These are phyloP conservation scores for Stichodactyla helianthus DNA, from an alignment of 64 coral and sea anemone genomes.

Conservation along the genomic window DNA sequence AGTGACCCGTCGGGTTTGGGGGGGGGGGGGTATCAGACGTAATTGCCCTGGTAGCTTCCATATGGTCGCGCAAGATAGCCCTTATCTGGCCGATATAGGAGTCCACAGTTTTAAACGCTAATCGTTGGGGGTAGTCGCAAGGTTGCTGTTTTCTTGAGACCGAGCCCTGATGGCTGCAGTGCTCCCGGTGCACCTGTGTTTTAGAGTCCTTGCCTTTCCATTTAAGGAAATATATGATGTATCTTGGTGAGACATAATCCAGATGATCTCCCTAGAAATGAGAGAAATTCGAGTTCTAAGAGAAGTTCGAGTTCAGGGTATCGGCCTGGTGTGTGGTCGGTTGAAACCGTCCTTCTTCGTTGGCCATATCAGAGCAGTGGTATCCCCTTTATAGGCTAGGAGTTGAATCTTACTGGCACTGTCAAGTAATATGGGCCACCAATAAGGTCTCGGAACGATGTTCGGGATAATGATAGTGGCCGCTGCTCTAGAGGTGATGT, in stretches of 20 bases:
- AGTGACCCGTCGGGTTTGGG: not conserved
- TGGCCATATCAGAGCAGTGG: not conserved
- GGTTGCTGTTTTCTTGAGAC: not conserved
- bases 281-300: not conserved
- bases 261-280: not conserved
- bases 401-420: not conserved
- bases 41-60: not conserved
- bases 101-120: slow-evolving; percentile 17
- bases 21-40: not conserved
- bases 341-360: not conserved
- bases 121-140: not conserved
- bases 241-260: not conserved
- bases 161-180: not conserved
- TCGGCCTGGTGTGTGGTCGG: not conserved
- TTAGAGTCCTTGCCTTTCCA: not conserved
- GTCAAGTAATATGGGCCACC: not conserved
- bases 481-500: not conserved
- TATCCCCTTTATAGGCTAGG: not conserved
- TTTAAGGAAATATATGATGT: not conserved
- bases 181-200: not conserved
- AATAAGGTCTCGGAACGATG: slow-evolving; percentile 10
- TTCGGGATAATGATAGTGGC: not conserved
- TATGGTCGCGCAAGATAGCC: slow-evolving; percentile 7
- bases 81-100: slow-evolving; percentile 19
- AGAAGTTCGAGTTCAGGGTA: not conserved